phyloP scores from a whole-genome alignment of 2,888 invertebrate genomes.

The Ptilodon capucinus region DNA sequence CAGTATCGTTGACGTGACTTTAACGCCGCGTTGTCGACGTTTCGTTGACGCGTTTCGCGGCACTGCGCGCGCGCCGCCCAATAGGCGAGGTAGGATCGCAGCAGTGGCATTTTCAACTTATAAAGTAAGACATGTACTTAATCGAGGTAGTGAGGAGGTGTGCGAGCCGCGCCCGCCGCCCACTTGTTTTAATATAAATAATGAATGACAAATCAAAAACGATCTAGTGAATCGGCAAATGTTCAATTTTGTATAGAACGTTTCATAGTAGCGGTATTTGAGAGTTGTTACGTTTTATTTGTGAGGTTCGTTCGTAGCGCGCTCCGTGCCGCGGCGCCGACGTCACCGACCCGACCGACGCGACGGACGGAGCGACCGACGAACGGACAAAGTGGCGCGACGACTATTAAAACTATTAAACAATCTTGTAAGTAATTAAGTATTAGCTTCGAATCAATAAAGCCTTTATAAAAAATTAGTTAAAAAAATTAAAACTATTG shows the following conservation, averaged over 20 bases:
- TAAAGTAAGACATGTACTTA: constrained; percentile 78
- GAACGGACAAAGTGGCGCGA: constrained; percentile 52
- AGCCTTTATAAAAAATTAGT: constrained; percentile 80
- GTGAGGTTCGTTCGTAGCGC: constrained; percentile 63
- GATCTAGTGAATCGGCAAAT: constrained; percentile 77
- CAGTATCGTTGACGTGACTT: constrained; percentile 7
- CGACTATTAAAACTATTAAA: constrained; percentile 75
- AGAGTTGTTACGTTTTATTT: constrained; percentile 78
- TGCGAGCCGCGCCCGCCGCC: constrained; percentile 64
- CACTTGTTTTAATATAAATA: constrained; percentile 67
- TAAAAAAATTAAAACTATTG: constrained; percentile 75
- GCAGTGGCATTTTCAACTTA: constrained; percentile 80
- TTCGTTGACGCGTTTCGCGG: constrained; percentile 12
- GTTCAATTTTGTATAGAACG: constrained; percentile 82
- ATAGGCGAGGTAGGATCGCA: constrained; percentile 77
- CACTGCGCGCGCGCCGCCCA: constrained; percentile 16
- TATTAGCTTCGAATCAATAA: constrained; percentile 82
- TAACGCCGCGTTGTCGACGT: constrained; percentile 7
- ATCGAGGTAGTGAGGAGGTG: constrained; percentile 69
- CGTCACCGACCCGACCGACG: constrained; percentile 10
- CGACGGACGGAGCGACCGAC: constrained; percentile 11
- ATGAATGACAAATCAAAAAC: constrained; percentile 52
- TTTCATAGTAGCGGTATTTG: constrained; percentile 79
- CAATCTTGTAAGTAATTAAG: constrained; percentile 82
- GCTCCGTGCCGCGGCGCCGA: constrained; percentile 35